Conservation (phyloP, 2,797 vertebrate species). For the Carduelis carduelis region DNA sequence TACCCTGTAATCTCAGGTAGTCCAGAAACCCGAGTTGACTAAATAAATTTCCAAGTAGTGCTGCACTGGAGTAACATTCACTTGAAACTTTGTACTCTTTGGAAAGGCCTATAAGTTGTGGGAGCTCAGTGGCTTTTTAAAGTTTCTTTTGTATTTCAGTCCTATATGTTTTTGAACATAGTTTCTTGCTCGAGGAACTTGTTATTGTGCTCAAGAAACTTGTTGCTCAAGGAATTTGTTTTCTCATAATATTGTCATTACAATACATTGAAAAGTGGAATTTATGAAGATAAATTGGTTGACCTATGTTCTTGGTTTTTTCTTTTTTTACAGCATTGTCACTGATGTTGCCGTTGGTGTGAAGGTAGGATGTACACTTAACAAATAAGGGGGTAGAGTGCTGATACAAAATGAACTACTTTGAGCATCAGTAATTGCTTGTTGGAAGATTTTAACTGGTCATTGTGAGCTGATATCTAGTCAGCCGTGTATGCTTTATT, state of each 20-base stretch:
- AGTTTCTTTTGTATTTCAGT: background rate
- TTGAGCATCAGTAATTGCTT: background rate
- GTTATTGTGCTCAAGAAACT: background rate
- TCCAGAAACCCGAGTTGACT: background rate
- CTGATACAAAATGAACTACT: background rate
- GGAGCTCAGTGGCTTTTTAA: background rate
- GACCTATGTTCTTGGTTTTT: constrained; percentile 32
- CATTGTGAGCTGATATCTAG: constrained; percentile 7
- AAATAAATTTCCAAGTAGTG: background rate
- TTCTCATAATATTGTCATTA: background rate
- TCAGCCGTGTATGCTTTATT: background rate
- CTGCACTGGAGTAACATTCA: background rate
- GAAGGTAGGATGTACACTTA: constrained; percentile 84
- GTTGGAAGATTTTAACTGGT: background rate
- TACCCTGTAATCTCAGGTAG: background rate
- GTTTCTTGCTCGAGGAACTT: background rate
- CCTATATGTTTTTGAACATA: background rate
- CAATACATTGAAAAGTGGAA: background rate
- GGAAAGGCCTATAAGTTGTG: background rate
- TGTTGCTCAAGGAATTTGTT: background rate
- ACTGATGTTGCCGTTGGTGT: constrained; percentile 96
- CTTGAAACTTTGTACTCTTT: background rate
- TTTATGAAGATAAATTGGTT: background rate
- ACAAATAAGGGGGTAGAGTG: constrained; percentile 16
- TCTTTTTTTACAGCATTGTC: constrained; percentile 83